phyloP scores from a whole-genome alignment of 1,140 invertebrate genomes.

The Drosophila pruinosa region DNA sequence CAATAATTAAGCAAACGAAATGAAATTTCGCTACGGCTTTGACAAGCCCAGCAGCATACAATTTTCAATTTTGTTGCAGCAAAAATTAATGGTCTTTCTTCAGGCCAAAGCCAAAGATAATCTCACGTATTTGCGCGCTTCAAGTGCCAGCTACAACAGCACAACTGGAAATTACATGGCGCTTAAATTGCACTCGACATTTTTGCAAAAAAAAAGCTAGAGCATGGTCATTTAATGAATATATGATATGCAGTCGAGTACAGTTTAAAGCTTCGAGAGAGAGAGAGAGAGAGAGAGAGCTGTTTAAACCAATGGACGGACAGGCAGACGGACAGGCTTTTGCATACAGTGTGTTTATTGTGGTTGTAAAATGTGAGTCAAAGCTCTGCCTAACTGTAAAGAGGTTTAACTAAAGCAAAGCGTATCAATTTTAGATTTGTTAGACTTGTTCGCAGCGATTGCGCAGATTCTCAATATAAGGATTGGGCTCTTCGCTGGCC shows the following conservation, averaged over 20 bases:
- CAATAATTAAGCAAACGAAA: slow-evolving; percentile 52
- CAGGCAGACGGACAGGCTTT: no score
- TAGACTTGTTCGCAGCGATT: neutral
- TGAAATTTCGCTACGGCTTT: slow-evolving; percentile 35
- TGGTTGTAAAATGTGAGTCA: neutral
- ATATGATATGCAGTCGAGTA: no score
- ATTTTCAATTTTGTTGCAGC: neutral
- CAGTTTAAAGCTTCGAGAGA: no score
- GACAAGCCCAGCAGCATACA: slow-evolving; percentile 15
- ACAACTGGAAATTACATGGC: neutral
- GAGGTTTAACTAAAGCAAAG: no score
- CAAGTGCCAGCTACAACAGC: neutral
- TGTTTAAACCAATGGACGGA: no score
- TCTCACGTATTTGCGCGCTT: neutral
- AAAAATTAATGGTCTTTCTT: slow-evolving; percentile 19
- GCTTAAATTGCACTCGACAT: no score
- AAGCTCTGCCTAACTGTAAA: neutral
- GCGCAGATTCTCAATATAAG: slow-evolving; percentile 28
- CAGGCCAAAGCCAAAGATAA: neutral
- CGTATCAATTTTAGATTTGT: neutral
- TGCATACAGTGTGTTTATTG: no score
- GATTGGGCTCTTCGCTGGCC: slow-evolving; percentile 41
- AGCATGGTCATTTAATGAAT: no score
- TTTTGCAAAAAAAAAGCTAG: no score
- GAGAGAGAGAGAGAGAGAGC: no score